Conservation (phyloP, 1,140 invertebrate genomes). For the Pantala flavescens region DNA sequence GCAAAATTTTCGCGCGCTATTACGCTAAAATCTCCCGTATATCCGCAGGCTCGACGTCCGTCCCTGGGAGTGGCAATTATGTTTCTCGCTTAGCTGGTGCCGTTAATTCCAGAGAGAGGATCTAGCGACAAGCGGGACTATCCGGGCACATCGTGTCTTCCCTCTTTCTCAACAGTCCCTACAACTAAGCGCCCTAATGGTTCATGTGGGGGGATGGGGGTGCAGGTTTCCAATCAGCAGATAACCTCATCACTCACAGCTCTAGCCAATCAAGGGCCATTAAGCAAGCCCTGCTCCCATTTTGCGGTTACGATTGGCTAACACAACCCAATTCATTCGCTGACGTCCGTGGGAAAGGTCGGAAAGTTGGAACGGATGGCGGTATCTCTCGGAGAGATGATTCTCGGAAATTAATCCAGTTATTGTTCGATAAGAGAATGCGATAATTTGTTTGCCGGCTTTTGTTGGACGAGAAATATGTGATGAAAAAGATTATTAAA, state of each 20-base stretch:
- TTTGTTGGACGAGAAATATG: too few species aligned
- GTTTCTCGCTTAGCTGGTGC: neutral
- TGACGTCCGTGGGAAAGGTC: neutral
- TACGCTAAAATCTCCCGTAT: too few species aligned
- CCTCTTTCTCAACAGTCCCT: neutral
- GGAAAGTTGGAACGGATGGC: neutral
- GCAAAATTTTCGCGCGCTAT: too few species aligned
- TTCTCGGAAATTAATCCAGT: too few species aligned
- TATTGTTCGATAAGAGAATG: too few species aligned
- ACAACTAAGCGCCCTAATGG: neutral
- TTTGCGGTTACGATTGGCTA: slow-evolving; percentile 8
- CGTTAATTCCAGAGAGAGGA: neutral
- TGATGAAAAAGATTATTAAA: too few species aligned
- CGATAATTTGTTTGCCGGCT: too few species aligned
- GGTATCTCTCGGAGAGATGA: too few species aligned
- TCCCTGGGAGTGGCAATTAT: neutral
- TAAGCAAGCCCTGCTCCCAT: slow-evolving; percentile 3
- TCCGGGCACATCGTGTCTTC: neutral
- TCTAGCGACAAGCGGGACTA: neutral
- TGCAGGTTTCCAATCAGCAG: neutral
- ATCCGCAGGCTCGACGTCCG: neutral
- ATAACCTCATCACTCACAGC: slow-evolving; percentile 5
- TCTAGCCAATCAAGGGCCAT: slow-evolving; percentile 7
- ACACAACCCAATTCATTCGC: slow-evolving; percentile 1
- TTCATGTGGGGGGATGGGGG: neutral